Evolutionary conservation across 2,888 invertebrate species (phyloP).

Genomic region (Conops quadrifasciatus): DNA sequence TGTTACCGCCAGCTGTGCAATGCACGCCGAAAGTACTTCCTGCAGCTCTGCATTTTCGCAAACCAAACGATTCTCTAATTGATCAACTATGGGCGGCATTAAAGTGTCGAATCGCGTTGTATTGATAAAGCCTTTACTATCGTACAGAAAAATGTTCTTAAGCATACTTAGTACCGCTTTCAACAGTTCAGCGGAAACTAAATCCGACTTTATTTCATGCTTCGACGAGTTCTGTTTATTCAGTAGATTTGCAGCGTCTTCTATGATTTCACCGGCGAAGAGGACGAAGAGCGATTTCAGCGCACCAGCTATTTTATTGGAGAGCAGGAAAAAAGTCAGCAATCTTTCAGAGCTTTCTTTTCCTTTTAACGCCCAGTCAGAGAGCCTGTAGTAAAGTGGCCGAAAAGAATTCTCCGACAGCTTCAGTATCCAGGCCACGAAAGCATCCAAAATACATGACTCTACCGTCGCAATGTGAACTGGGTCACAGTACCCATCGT

Average conservation of each 20-base stretch:
- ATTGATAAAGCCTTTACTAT: conserved; percentile 84
- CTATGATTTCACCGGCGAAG: conserved; percentile 87
- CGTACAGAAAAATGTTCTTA: conserved; percentile 80
- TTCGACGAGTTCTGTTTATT: conserved; percentile 74
- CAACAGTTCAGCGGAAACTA: conserved; percentile 62
- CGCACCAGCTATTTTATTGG: conserved; percentile 79
- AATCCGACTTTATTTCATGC: conserved; percentile 67
- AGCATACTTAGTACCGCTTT: conserved; percentile 80
- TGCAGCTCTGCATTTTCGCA: conserved; percentile 69
- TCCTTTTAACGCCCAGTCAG: conserved; percentile 80
- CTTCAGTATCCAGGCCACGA: conserved; percentile 84
- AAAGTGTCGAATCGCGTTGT: conserved; percentile 85
- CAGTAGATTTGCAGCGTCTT: conserved; percentile 80
- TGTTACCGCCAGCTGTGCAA: conserved; percentile 83
- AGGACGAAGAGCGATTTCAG: conserved; percentile 87
- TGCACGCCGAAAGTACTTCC: conserved; percentile 76
- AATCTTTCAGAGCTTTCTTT: conserved; percentile 60
- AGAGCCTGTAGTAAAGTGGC: conserved; percentile 86
- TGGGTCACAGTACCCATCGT: conserved; percentile 53
- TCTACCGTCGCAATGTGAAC: conserved; percentile 73
- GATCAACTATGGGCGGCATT: conserved; percentile 88
- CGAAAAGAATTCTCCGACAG: conserved; percentile 89
- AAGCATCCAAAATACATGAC: conserved; percentile 76
- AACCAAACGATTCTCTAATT: conserved; percentile 77
- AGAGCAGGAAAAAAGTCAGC: conserved; percentile 79